phyloP scores from a whole-genome alignment of 2,888 invertebrate species.

The Sinotaia quadrata region DNA sequence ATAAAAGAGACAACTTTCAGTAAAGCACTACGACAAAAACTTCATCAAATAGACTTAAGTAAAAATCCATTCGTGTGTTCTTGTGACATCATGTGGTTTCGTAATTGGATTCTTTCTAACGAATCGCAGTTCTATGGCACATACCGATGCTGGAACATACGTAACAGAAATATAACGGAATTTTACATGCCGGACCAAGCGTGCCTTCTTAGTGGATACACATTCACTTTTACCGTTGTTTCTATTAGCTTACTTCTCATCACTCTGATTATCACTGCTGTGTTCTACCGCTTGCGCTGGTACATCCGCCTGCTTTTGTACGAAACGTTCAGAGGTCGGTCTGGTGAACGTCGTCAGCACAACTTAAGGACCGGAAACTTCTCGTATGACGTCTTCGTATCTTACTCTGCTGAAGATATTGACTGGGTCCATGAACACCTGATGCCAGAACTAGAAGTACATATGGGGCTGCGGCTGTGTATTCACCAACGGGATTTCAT shows the following conservation, averaged over 20 bases:
- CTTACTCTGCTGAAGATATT: constrained; percentile 80
- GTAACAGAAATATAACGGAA: not conserved
- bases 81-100: constrained; percentile 9
- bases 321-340: constrained; percentile 73
- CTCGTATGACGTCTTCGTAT: constrained; percentile 83
- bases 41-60: constrained; percentile 1
- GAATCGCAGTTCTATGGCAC: not conserved
- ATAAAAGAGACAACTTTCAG: not conserved
- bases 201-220: not conserved
- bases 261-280: not conserved
- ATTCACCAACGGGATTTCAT: constrained; percentile 82
- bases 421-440: constrained; percentile 79
- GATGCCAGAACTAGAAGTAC: constrained; percentile 77
- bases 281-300: constrained; percentile 14
- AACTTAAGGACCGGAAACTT: too few species aligned
- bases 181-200: not conserved
- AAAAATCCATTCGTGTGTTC: not conserved
- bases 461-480: constrained; percentile 73
- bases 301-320: constrained; percentile 57
- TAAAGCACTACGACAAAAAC: not conserved
- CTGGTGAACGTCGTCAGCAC: constrained; percentile 47
- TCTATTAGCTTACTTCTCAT: not conserved
- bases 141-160: not conserved
- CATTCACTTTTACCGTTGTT: not conserved
- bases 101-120: not conserved